Base-by-base conservation (phyloP, 2,797 vertebrate genomes). In the Furcifer pardalis region DNA sequence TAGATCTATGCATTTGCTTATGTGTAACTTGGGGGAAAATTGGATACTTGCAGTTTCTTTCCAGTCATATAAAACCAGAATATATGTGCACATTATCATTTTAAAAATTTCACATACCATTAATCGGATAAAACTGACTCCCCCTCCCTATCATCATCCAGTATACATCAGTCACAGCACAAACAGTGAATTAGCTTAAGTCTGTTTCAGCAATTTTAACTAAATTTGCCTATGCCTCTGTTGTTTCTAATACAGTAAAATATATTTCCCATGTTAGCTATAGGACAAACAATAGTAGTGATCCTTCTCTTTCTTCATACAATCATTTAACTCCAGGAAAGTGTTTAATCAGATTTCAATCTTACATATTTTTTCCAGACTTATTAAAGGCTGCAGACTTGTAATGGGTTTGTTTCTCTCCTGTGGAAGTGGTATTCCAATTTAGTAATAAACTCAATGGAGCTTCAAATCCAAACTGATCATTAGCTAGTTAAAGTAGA, bases 401-500 rank as follows among this genome's bases (percentile, higher is more conserved):
- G 3, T 73, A 60, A 76, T 4, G 1, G 1, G 63, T 90, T 81
- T 79, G 46, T 68, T 77, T 84, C 30, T 90, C 0, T 74, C 75
- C 17, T 89, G 1, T 9, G 52, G 46, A 73, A 78, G 66, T 0
- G 27, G 30, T 23, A 79, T 68, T 87, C 84, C 10, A 19, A 12
- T 1, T 84, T 56, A n/a, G 65, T 86, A 89, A 84, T 73, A 82
- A 87, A 86, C 44, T 44, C 46, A 87, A 79, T 49, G 83, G 69
- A 81, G 1, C 44, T 90, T 32, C 17, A 85, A 82, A n/a, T 8
- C 37, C 32, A 87, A 60, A 21, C 35, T 88, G 77, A 60, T 88
- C 69, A 79, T 87, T 85, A 52, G 66, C 69, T 82, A 85, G 30
- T 23, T 84, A 30, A 82, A 84, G 3, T 77, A 85, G 81, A 88